Base-by-base conservation (phyloP, 2,797 vertebrate genomes). In the Acrossocheilus fasciatus region DNA sequence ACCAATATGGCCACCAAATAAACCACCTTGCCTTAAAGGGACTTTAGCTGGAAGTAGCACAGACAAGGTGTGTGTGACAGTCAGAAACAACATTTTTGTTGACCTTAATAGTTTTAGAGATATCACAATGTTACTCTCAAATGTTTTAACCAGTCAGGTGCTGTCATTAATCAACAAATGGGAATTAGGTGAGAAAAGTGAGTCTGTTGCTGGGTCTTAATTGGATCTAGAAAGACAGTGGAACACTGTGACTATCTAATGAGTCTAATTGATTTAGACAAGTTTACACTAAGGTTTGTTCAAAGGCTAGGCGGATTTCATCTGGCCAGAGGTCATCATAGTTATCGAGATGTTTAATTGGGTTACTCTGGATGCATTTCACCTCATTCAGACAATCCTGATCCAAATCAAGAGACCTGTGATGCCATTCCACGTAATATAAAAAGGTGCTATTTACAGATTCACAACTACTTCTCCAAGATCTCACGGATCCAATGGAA, bases 201-300 rank as follows among this genome's bases (percentile, higher is more conserved):
- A 30, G 5, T 15, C 18, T 41, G 36, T 62, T 36, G 43, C 81
- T 92, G 90, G 90, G 83, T 91, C 84, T 89, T 30, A 83, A 90
- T 92, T 90, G 93, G 95, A 95, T 94, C 83, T 10, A 88, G 94
- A 94, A 92, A 92, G 90, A 91, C 87, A 12, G 90, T 88, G 90
- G 93, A 94, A 94, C 93, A 94, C 93, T 94, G 93, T 93, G 94
- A 94, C 94, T 94, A 89, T 87, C 92, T 93, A 93, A 95, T 90
- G 86, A 94, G 92, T 90, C 80, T 86, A 94, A 94, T 9, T 94
- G 90, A 93, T 95, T 66, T 64, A 64, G 62, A 64, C 62, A 34
- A 15, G 62, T 30, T 64, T 34, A 66, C 62, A 66, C 30, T 66
- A 66, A 66, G 62, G 26, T 92, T 89, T 92, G 94, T n/a, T 45